phyloP scores from a whole-genome alignment of 2,888 invertebrate species.

The Luperina testacea region DNA sequence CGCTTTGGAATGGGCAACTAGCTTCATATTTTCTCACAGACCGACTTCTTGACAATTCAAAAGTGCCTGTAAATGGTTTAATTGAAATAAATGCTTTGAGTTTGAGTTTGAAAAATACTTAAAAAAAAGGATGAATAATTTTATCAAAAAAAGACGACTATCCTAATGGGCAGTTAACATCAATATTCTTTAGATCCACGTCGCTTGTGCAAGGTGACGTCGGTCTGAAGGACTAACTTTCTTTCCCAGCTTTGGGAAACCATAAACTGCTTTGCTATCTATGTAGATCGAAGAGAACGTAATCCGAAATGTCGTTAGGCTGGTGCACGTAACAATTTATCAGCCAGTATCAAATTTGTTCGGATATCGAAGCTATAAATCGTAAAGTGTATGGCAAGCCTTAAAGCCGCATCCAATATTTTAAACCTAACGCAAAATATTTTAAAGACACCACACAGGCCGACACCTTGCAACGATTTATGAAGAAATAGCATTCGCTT shows the following conservation, averaged over 20 bases:
- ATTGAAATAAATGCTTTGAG: too few species aligned
- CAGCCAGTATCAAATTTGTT: slow-evolving; percentile 26
- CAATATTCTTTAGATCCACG: not conserved
- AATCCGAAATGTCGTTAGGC: slow-evolving; percentile 20
- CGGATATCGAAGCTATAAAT: slow-evolving; percentile 48
- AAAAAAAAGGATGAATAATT: too few species aligned
- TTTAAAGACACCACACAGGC: slow-evolving; percentile 63
- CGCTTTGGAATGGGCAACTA: too few species aligned
- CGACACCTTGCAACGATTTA: slow-evolving; percentile 75
- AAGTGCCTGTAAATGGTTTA: too few species aligned
- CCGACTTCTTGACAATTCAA: too few species aligned
- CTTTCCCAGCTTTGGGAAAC: not conserved
- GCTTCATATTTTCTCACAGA: too few species aligned
- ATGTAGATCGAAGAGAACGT: not conserved
- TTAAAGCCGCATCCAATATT: slow-evolving; percentile 57
- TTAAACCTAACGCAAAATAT: slow-evolving; percentile 65
- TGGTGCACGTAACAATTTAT: slow-evolving; percentile 37
- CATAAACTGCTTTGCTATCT: not conserved
- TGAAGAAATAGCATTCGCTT: slow-evolving; percentile 77
- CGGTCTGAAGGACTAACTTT: too few species aligned
- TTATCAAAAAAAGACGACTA: too few species aligned
- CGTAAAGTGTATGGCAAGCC: slow-evolving; percentile 28
- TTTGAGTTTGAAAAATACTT: too few species aligned
- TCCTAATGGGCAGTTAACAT: too few species aligned
- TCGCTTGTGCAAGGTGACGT: too few species aligned